Base-by-base conservation (phyloP, 2,113 vertebrate genomes). In the Macquaria australasica region DNA sequence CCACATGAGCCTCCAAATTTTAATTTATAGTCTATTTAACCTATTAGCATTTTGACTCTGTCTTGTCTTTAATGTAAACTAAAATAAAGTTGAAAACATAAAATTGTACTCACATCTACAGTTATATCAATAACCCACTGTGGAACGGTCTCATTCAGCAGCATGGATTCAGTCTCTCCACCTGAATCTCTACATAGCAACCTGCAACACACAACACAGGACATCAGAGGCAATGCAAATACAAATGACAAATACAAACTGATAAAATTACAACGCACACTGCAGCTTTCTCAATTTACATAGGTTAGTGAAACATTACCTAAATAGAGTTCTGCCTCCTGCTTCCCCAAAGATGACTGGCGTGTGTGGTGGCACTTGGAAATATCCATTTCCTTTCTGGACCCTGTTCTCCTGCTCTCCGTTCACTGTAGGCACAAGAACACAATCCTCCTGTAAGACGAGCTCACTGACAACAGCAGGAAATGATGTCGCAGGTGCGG, bases 41-140 rank as follows among this genome's bases (percentile, higher is more conserved):
- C n/a, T 81, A 34, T 37, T 31, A 81, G 64, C 3, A 5, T 2
- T 23, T 53, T 66, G 31, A 37, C 60, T 66, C 8, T n/a, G 15
- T 68, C 14, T 45, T 16, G 45, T 16, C 63, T 25, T 56, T 25
- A 6, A 60, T 51, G 50, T 60, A 20, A 73, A 25, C 25, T 6
- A 8, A 21, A 41, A 60, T 45, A 6, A 25, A 73, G 9, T 10
- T 55, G 1, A 21, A 63, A 55, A 72, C 21, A 28, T 12, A 31
- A 4, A 11, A 2, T 34, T 23, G 23, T 84, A 97, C 98, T 99
- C 92, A 99, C 98, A 92, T 99, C 98, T 92, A 99, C 98, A 87
- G 98, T 99, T 94, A 99, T 99, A 93, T 99, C 98, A 76, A 99
- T 99, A 4, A 99, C 98, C 98, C 98, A 99, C 88, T 99, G 98